A percentile compares a stretch with the other conserved stretches of the same genome.
Evolutionary conservation across 64 coral and sea anemone genomes (phyloP).

Genomic region (Trachythela sp.): DNA sequence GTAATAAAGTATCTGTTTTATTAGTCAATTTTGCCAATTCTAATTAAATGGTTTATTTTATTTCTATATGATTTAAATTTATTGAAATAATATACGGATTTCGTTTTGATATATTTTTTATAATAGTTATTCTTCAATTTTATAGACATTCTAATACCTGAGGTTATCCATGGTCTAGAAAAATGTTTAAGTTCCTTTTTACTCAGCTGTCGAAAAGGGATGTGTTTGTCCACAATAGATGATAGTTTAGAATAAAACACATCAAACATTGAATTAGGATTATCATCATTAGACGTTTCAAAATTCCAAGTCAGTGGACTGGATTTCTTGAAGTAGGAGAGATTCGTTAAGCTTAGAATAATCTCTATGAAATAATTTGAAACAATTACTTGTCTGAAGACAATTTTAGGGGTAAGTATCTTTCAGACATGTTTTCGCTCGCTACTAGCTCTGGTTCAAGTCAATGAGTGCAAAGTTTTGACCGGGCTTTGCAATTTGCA

Average conservation of each 20-base stretch:
- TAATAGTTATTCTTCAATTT: constrained; percentile 32
- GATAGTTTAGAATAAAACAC: constrained; percentile 25
- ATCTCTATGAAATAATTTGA: neutral
- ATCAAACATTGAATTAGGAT: constrained; percentile 27
- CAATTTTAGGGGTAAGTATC: too few species aligned
- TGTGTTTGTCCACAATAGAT: constrained; percentile 1
- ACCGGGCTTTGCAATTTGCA: too few species aligned
- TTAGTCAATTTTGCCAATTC: neutral
- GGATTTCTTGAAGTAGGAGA: constrained; percentile 25
- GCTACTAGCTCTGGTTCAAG: too few species aligned
- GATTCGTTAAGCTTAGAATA: neutral
- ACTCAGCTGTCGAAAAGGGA: constrained; percentile 33
- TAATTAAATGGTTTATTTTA: constrained; percentile 17
- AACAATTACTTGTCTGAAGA: too few species aligned
- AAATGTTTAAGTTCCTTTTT: constrained; percentile 19
- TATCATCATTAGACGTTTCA: neutral
- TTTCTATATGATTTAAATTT: neutral
- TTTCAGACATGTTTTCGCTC: too few species aligned
- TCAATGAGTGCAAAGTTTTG: too few species aligned
- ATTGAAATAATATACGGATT: neutral
- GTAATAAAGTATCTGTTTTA: constrained; percentile 26
- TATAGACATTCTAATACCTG: neutral
- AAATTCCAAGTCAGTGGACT: constrained; percentile 22
- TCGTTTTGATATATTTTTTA: constrained; percentile 41
- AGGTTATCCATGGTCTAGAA: constrained; percentile 32